Evolutionary conservation across 2,113 vertebrate genomes (phyloP).

Genomic region (Embiotoca jacksoni): DNA sequence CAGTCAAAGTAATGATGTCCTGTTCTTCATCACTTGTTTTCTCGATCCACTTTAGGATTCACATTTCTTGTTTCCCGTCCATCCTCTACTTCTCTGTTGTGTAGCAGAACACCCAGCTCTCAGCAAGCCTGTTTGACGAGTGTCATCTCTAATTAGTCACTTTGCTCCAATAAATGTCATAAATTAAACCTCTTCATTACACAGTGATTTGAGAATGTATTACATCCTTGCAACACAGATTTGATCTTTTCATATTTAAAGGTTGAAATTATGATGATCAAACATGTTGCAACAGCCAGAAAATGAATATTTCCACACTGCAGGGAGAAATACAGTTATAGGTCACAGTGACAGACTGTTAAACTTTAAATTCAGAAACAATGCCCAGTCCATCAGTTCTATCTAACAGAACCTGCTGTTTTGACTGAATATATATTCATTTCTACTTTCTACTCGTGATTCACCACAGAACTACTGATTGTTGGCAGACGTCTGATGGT

Average conservation of each 20-base stretch:
- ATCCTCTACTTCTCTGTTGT: constrained; percentile 9
- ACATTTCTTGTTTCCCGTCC: constrained; percentile 12
- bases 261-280: not conserved
- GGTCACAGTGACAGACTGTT: not conserved
- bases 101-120: not conserved
- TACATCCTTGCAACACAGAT: not conserved
- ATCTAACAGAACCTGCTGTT: not conserved
- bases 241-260: not conserved
- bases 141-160: constrained; percentile 17
- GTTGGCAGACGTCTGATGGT: no score
- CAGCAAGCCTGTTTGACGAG: constrained; percentile 2
- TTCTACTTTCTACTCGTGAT: not conserved
- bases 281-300: not conserved
- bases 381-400: not conserved
- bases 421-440: not conserved
- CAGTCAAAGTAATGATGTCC: constrained; percentile 27
- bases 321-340: not conserved
- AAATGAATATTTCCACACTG: not conserved
- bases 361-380: not conserved
- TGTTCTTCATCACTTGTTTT: not conserved
- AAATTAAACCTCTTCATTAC: constrained; percentile 29
- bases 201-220: constrained; percentile 26
- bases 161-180: constrained; percentile 27
- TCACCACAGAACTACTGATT: no score
- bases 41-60: not conserved